phyloP scores from a whole-genome alignment of 2,113 vertebrate genomes.

The Sylvilagus bachmani region DNA sequence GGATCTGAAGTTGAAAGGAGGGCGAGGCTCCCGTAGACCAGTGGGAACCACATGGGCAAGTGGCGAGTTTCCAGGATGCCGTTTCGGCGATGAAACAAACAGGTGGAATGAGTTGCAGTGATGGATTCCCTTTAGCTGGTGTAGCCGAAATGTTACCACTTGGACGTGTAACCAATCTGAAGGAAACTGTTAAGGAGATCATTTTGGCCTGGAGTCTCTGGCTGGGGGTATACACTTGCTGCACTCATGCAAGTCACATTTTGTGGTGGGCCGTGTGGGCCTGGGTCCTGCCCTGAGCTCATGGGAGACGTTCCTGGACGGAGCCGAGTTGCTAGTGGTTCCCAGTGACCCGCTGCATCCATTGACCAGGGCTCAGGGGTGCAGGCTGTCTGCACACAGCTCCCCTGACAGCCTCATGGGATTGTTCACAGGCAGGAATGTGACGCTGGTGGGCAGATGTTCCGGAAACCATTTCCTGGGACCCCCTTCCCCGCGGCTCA shows the following conservation, averaged over 20 bases:
- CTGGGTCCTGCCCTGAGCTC: neutral
- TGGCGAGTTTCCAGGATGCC: neutral
- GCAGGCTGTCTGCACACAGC: no score
- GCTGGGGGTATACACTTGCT: neutral
- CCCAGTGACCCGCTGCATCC: neutral
- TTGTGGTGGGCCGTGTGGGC: neutral
- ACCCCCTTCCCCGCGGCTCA: rapidly evolving
- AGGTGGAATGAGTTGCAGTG: neutral
- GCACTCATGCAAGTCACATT: neutral
- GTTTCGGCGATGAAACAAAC: neutral
- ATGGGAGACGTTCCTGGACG: neutral
- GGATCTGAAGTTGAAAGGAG: neutral
- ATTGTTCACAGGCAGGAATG: neutral
- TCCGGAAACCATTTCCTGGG: neutral
- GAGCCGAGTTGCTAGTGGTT: rapidly evolving
- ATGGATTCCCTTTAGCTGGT: neutral
- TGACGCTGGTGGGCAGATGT: neutral
- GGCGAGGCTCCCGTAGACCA: neutral
- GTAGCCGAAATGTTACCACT: neutral
- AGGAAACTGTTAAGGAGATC: neutral
- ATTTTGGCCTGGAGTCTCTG: neutral
- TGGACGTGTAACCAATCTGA: neutral
- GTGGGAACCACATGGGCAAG: rapidly evolving
- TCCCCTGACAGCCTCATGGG: neutral
- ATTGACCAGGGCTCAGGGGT: neutral